Evolutionary conservation across 1,140 invertebrate genomes (phyloP).

Genomic region (Planococcus citri): DNA sequence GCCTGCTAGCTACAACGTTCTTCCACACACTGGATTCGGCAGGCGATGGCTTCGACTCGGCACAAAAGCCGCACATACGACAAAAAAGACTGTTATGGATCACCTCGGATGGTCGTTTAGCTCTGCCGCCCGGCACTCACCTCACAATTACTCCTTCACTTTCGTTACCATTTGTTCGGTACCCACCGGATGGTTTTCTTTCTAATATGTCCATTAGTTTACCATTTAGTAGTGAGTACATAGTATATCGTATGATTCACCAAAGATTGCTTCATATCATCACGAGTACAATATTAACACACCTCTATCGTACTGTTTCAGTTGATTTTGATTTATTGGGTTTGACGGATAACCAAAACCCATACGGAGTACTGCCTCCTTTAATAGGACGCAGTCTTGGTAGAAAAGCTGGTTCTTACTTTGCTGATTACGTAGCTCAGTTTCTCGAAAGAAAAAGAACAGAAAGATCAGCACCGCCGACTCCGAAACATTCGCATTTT

Average conservation of each 20-base stretch:
- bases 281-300: not conserved
- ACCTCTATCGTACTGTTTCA: slow-evolving; percentile 33
- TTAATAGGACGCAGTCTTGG: slow-evolving; percentile 51
- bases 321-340: slow-evolving; percentile 73
- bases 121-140: slow-evolving; percentile 63
- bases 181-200: slow-evolving; percentile 69
- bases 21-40: slow-evolving; percentile 10
- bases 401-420: slow-evolving; percentile 50
- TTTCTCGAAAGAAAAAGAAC: slow-evolving; percentile 52
- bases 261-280: not conserved
- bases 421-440: slow-evolving; percentile 55
- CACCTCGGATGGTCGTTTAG: slow-evolving; percentile 64
- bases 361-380: slow-evolving; percentile 61
- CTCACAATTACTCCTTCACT: slow-evolving; percentile 66
- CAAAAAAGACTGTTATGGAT: slow-evolving; percentile 70
- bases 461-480: slow-evolving; percentile 27
- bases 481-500: slow-evolving; percentile 35
- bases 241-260: not conserved
- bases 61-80: slow-evolving; percentile 44
- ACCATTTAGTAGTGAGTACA: slow-evolving; percentile 68
- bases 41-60: not conserved
- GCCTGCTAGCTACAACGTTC: slow-evolving; percentile 10
- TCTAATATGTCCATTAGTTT: slow-evolving; percentile 72
- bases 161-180: slow-evolving; percentile 64
- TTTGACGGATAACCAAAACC: slow-evolving; percentile 71